Percentiles rank a stretch among this genome's conserved stretches.
phyloP scores from a whole-genome alignment of 1,140 invertebrate species.

The Drosophila guanche region DNA sequence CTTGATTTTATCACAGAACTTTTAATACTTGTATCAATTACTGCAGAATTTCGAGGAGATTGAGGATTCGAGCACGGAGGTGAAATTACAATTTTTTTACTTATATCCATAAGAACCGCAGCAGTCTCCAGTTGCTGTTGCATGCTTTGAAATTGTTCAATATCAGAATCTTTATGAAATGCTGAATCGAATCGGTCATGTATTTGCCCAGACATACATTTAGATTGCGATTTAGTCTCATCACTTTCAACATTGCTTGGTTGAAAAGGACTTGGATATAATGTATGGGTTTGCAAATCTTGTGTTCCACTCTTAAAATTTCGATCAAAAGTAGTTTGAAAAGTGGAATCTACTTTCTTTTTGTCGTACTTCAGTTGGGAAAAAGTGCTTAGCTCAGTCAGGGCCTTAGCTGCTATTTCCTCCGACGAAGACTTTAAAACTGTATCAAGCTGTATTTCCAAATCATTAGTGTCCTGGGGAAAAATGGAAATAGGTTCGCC shows the following conservation, averaged over 20 bases:
- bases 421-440: constrained; percentile 77
- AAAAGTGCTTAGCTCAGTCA: constrained; percentile 81
- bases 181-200: constrained; percentile 25
- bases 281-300: constrained; percentile 32
- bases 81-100: constrained; percentile 83
- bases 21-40: constrained; percentile 80
- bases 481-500: constrained; percentile 1
- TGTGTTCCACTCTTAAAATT: constrained; percentile 37
- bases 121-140: constrained; percentile 83
- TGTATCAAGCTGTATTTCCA: constrained; percentile 67
- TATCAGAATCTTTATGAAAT: constrained; percentile 43
- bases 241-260: constrained; percentile 39
- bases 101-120: constrained; percentile 83
- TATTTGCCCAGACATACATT: constrained; percentile 19
- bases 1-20: constrained; percentile 83
- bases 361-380: constrained; percentile 67
- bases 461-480: constrained; percentile 48
- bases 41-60: constrained; percentile 75
- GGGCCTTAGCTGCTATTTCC: constrained; percentile 79
- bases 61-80: constrained; percentile 82
- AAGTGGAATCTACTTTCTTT: constrained; percentile 37
- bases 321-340: constrained; percentile 21
- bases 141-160: constrained; percentile 71
- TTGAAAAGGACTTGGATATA: constrained; percentile 59
- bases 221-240: constrained; percentile 32